Evolutionary conservation across 2,888 invertebrate genomes (phyloP), one percentile per base, ranked within the genome.

Genomic region (Eristalinus sepulchralis): DNA sequence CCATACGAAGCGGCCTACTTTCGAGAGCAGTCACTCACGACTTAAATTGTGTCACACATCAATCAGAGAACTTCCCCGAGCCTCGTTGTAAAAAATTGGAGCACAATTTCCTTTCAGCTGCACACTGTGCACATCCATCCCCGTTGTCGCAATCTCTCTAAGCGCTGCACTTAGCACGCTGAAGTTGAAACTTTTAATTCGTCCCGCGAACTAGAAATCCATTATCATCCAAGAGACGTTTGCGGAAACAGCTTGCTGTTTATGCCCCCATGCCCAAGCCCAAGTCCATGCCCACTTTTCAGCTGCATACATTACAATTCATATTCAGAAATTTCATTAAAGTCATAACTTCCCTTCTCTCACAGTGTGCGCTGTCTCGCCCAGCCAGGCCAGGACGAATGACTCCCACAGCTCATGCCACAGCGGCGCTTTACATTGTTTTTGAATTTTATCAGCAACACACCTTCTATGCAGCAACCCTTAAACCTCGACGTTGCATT

Each of bases 241-340:
- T 34, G 59, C 71, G 67, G 66, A 80, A 75, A 67, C 59, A 34
- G 68, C 36, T 31, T 53, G 53, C 77, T 72, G 67, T 81, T 71
- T 67, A 31, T 62, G 73, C 47, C 39, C 82, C 80, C 81, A 59
- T 27, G 27, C 76, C 85, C 77, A 34, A 62, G 73, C 59, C 39
- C 86, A 85, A 78, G 62, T 72, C 82, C 82, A 78, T 34, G 47
- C 77, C 86, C 83, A 82, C 53, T 47, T 75, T 71, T 63, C 70
- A 78, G 22, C 59, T 57, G 83, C 75, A 75, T 62, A 79, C 78
- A 78, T 67, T 79, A 72, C 64, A 83, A 83, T 83, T 78, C 86
- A 86, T 83, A 78, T 86, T 83, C 66, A 66, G 70, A 79, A 86
- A 82, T 86, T 86, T 86, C 75, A 86, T 82, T 83, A 83, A 86